phyloP scores from a whole-genome alignment of 2,797 vertebrate genomes.

The Glossophaga mutica region DNA sequence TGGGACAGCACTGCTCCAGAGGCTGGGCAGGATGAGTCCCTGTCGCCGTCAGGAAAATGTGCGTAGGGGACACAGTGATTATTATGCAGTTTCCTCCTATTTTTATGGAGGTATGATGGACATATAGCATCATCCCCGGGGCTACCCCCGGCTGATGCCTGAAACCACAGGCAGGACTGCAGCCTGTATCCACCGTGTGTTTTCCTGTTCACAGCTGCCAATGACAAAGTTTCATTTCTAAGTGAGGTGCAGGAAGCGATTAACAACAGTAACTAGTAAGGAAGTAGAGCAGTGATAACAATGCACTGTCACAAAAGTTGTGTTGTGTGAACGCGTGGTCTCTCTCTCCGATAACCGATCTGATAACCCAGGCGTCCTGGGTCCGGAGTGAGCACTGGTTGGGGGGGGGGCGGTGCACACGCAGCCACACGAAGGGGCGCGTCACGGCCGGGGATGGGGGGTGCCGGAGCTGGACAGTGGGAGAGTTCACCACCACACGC shows the following conservation, averaged over 20 bases:
- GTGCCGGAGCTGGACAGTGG: not conserved
- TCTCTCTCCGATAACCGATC: not conserved
- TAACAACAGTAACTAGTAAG: not conserved
- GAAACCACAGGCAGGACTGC: not conserved
- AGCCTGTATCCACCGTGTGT: no score
- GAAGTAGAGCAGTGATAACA: no score
- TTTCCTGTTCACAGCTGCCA: not conserved
- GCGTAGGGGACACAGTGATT: not conserved
- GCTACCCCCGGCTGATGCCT: not conserved
- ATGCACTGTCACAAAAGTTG: not conserved
- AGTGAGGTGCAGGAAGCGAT: not conserved
- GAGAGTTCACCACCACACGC: no score
- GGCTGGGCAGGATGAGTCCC: not conserved
- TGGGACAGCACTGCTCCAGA: fast-evolving
- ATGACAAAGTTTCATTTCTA: not conserved
- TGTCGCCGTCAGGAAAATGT: not conserved
- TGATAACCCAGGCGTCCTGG: not conserved
- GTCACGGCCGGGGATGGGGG: not conserved
- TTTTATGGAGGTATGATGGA: not conserved
- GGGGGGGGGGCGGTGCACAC: fast-evolving
- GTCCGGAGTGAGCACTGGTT: not conserved
- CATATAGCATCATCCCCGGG: not conserved
- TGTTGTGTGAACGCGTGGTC: not conserved
- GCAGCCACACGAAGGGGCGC: not conserved
- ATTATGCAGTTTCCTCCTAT: not conserved